These are phyloP conservation scores for Poecilus cupreus DNA, from an alignment of 2,888 invertebrate species.

Conservation along the genomic window DNA sequence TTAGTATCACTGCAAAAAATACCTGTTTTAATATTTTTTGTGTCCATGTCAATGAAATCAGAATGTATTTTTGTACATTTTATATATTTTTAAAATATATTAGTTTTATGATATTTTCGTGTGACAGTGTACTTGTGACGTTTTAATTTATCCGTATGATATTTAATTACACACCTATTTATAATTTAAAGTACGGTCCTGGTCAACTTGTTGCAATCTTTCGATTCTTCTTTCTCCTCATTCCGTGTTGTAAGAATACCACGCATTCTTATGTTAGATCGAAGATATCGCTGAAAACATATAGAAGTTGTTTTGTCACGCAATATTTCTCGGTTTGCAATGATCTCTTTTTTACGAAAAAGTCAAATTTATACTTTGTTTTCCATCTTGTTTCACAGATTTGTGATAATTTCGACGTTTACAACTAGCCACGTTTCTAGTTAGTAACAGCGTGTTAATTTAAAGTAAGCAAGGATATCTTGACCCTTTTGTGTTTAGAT, in stretches of 20 bases:
- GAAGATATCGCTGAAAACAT: slow-evolving; percentile 41
- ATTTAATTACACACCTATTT: too few relatives aligned
- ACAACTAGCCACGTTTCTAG: background rate
- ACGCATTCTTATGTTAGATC: slow-evolving; percentile 48
- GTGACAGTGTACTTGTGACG: too few relatives aligned
- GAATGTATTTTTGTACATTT: too few relatives aligned
- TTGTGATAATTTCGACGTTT: slow-evolving; percentile 24
- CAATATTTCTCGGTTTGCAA: slow-evolving; percentile 23
- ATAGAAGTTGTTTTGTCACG: slow-evolving; percentile 43
- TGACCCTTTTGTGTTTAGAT: slow-evolving; percentile 1
- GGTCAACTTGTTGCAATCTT: slow-evolving; percentile 24
- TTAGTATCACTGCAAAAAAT: too few relatives aligned
- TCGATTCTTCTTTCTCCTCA: slow-evolving; percentile 9
- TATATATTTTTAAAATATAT: too few relatives aligned
- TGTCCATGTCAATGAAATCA: too few relatives aligned
- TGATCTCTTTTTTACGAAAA: slow-evolving; percentile 38
- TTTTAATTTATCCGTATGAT: too few relatives aligned
- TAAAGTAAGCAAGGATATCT: background rate
- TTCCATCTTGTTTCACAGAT: slow-evolving; percentile 31
- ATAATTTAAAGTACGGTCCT: too few relatives aligned
- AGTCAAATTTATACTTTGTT: background rate
- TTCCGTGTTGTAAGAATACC: slow-evolving; percentile 30
- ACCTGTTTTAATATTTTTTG: too few relatives aligned
- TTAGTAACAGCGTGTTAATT: slow-evolving; percentile 8
- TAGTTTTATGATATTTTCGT: too few relatives aligned